Evolutionary conservation across 2,888 invertebrate genomes (phyloP).

Genomic region (Alviniconcha strummeri): DNA sequence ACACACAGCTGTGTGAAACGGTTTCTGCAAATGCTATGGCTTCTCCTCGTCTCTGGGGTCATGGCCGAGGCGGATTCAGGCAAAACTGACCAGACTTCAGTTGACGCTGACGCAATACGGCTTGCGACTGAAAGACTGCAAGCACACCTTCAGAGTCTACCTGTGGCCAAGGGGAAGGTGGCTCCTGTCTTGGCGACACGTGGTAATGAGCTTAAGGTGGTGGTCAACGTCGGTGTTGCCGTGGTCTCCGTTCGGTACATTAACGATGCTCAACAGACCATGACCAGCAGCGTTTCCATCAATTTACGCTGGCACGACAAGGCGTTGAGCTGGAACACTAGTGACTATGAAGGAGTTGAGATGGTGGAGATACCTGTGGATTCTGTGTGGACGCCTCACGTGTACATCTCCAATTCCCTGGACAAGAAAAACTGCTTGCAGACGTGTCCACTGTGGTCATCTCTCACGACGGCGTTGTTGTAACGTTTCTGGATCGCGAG

Average conservation of each 20-base stretch:
- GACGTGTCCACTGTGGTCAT: no score
- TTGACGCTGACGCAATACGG: no score
- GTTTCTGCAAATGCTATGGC: no score
- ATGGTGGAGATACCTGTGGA: background rate
- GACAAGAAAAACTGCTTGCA: background rate
- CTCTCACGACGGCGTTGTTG: no score
- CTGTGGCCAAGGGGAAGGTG: background rate
- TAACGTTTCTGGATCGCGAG: no score
- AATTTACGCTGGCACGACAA: background rate
- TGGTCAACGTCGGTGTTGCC: background rate
- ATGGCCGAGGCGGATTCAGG: no score
- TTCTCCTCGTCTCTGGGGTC: no score
- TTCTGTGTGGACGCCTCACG: background rate
- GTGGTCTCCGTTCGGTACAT: background rate
- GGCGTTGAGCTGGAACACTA: background rate
- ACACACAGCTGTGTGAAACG: no score
- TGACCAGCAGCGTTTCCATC: background rate
- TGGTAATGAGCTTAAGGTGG: background rate
- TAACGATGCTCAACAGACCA: conserved; percentile 8
- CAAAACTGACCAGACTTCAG: no score
- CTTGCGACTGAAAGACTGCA: conserved; percentile 68
- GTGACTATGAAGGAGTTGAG: background rate
- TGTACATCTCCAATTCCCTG: conserved; percentile 14
- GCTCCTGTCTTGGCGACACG: background rate
- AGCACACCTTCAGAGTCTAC: conserved; percentile 78